Evolutionary conservation across 2,888 invertebrate genomes (phyloP), one percentile per base, ranked within the genome.

Genomic region (Punctoribates punctum): DNA sequence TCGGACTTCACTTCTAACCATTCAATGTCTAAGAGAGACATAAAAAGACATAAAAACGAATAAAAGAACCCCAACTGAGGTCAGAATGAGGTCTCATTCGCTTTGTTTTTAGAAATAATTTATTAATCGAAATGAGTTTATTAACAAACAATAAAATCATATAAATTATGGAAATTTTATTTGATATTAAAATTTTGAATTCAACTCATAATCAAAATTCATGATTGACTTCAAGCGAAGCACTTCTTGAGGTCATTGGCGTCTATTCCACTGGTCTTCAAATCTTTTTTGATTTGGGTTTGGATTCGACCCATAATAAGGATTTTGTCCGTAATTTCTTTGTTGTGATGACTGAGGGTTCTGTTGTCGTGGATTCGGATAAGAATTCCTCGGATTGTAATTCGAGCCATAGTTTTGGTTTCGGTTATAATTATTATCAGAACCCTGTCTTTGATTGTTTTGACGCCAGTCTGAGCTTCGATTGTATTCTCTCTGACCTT

Each of bases 141-240:
- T 51, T 17, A n/a, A 17, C 5, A 20, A 51, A n/a, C 5, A n/a
- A 17, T 51, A 51, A 51, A 51, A 51, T 20, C 17, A 20, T 5
- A 51, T 48, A 51, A 51, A 51, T 51, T n/a, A 17, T 51, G n/a
- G 51, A 51, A 51, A 48, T n/a, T 51, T 51, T n/a, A n/a, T 60
- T 20, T 60, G 11, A 60, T 27, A 25, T 27, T 27, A 9, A 15
- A 5, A 25, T 60, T 60, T n/a, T n/a, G n/a, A n/a, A n/a, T n/a
- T n/a, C n/a, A n/a, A n/a, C n/a, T n/a, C n/a, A n/a, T 0, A 60
- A 60, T 54, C 23, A 60, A 25, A 60, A 60, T 60, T 60, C 27
- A 27, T 20, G 27, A 60, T 60, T 51, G 13, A 60, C 17, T 60
- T 6, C 60, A 60, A 13, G n/a, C n/a, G 4, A 8, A 42, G 1